Conservation (phyloP, 2,888 invertebrate genomes). For the Ormyrus nitidulus region DNA sequence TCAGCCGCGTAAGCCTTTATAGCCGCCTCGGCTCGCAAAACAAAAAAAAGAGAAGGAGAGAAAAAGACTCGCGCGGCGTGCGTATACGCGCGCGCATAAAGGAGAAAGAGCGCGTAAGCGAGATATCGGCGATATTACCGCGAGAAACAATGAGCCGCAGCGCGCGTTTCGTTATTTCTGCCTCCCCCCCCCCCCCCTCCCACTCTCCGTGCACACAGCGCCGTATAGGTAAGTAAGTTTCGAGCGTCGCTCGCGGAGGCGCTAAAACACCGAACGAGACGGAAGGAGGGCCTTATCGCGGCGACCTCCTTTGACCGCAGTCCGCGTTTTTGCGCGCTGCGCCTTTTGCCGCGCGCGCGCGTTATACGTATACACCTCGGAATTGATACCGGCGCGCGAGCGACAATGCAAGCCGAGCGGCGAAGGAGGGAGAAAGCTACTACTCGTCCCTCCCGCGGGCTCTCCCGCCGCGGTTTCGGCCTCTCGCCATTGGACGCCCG, state of each 20-base stretch:
- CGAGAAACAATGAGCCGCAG: constrained; percentile 33
- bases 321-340: constrained; percentile 53
- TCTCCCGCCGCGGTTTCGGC: no score
- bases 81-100: constrained; percentile 56
- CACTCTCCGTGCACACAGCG: no score
- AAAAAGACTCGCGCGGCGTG: background rate
- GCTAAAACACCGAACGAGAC: no score
- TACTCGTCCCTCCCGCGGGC: no score
- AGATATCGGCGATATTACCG: constrained; percentile 44
- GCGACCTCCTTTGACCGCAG: constrained; percentile 66
- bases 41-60: background rate
- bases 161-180: constrained; percentile 8
- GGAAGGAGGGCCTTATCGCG: constrained; percentile 64
- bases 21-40: background rate
- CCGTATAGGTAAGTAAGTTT: background rate
- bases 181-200: background rate
- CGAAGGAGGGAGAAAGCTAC: background rate
- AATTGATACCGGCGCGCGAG: constrained; percentile 51
- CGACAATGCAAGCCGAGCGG: constrained; percentile 4
- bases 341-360: constrained; percentile 10
- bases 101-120: constrained; percentile 36
- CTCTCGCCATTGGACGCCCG: no score
- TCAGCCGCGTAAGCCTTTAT: constrained; percentile 6
- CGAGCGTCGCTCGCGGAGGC: no score
- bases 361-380: constrained; percentile 18